Base-by-base conservation (phyloP, 2,797 vertebrate genomes). In the Clamator glandarius region DNA sequence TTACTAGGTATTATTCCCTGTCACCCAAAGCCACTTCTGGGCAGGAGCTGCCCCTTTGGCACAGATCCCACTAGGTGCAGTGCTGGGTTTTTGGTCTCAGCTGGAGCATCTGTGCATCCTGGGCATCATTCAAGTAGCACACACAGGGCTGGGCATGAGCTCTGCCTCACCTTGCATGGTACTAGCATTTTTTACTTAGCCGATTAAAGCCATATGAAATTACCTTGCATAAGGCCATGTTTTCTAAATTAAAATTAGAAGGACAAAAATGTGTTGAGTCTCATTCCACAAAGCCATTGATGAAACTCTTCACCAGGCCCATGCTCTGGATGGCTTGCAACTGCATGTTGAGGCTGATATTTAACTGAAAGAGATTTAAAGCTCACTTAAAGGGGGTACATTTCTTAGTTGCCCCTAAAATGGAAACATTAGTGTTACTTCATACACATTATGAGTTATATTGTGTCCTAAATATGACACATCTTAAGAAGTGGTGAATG, bases 31-130 rank as follows among this genome's bases (percentile, higher is more conserved):
- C 9, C 12, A 17, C 8, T 50, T 24, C 33, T 11, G 16, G n/a
- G n/a, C n/a, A n/a, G n/a, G n/a, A n/a, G n/a, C n/a, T n/a, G n/a
- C n/a, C n/a, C n/a, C n/a, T n/a, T n/a, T 15, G 25, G 42, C 21
- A 52, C 0, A 1, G 29, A 33, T 28, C 15, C n/a, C 13, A 18
- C 7, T 8, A 0, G 2, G 24, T 11, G 11, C 25, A 31, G 28
- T 31, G 15, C 64, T 39, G n/a, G 25, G 12, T 20, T 0, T 0
- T 19, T 35, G 59, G 36, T 25, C 16, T 77, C 2, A 0, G 5
- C 1, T 48, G 61, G 39, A 39, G 12, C 9, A 39, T 9, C 11
- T 21, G 25, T 23, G 36, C n/a, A 15, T 12, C 41, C 35, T 1
- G 3, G 48, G 7, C 21, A 41, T 23, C 2, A 1, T 21, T 19